Percentiles rank a stretch among this genome's conserved stretches.
Evolutionary conservation across 1,140 invertebrate genomes (phyloP).

Genomic region (Papilio machaon): DNA sequence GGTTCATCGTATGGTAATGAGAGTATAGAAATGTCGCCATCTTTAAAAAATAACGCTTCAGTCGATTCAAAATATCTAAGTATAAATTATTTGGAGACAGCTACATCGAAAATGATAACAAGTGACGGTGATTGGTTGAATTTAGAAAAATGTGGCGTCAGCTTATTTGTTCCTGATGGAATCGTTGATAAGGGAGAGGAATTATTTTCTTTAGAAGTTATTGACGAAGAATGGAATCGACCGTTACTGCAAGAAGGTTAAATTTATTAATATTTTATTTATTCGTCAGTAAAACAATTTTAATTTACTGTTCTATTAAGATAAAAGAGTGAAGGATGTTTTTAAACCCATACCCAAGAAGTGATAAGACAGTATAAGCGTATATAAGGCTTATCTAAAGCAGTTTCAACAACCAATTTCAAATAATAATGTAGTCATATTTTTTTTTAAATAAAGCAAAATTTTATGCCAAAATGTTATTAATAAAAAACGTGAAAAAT

Average conservation of each 20-base stretch:
- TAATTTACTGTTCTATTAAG: no score
- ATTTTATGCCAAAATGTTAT: no score
- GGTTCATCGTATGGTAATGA: constrained; percentile 86
- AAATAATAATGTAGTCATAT: no score
- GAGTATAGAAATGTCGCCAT: constrained; percentile 78
- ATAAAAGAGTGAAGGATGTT: no score
- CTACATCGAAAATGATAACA: constrained; percentile 76
- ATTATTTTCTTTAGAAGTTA: constrained; percentile 86
- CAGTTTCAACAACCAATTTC: no score
- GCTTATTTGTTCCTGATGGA: constrained; percentile 87
- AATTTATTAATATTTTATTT: background rate
- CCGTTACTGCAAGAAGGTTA: constrained; percentile 86
- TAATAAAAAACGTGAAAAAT: no score
- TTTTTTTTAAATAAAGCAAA: no score
- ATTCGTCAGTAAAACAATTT: no score
- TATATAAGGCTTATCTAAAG: no score
- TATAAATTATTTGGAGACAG: constrained; percentile 60
- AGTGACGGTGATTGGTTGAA: constrained; percentile 84
- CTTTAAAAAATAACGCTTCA: constrained; percentile 82
- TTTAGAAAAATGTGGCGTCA: constrained; percentile 86
- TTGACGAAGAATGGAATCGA: constrained; percentile 87
- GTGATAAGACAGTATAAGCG: no score
- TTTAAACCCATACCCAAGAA: no score
- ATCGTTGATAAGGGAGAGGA: constrained; percentile 84
- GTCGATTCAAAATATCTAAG: constrained; percentile 82